These are phyloP conservation scores for Chloroceryle inda DNA, from an alignment of 2,797 vertebrate species.

Conservation along the genomic window DNA sequence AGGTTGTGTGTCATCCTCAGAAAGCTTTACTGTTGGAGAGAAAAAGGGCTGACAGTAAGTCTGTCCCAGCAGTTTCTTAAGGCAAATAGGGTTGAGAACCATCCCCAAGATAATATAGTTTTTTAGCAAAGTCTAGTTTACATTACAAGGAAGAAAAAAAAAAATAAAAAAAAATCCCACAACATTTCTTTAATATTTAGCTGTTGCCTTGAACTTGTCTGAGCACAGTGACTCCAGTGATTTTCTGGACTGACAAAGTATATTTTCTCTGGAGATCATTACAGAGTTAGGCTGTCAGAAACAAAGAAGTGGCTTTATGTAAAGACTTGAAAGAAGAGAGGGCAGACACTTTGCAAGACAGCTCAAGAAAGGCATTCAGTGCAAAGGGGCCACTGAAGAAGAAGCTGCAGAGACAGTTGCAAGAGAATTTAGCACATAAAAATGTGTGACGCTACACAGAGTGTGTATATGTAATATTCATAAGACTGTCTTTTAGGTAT, in stretches of 20 bases:
- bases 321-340: not conserved
- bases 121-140: not conserved
- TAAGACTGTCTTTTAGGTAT: conserved; percentile 43
- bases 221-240: not conserved
- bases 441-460: not conserved
- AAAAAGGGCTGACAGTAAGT: not conserved
- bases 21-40: not conserved
- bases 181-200: not conserved
- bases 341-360: not conserved
- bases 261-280: conserved; percentile 18
- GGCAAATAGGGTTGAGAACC: not conserved
- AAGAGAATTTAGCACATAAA: conserved; percentile 43
- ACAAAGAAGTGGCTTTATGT: not conserved
- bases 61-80: not conserved
- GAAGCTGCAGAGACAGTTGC: not conserved
- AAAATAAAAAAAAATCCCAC: fast-evolving
- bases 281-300: not conserved
- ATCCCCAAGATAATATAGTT: not conserved
- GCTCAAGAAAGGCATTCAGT: not conserved
- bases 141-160: not conserved
- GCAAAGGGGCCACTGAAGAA: not conserved
- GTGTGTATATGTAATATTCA: conserved; percentile 27
- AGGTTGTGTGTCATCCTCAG: not conserved
- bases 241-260: not conserved
- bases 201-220: conserved; percentile 4